phyloP scores from a whole-genome alignment of 2,888 invertebrate species.

The Pemphredon lugubris region DNA sequence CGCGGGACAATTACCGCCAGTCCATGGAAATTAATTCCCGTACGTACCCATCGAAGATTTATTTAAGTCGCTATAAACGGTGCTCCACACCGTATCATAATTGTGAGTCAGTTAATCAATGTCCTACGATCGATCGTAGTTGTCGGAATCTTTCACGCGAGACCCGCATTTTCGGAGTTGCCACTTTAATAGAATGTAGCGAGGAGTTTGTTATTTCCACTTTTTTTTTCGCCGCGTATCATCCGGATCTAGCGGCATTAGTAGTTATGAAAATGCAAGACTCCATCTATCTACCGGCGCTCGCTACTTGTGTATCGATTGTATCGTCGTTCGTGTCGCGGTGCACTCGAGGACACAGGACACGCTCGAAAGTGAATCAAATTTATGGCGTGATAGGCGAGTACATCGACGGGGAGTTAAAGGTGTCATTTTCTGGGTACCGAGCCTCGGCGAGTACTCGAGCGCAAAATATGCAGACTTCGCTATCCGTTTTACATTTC shows the following conservation, averaged over 20 bases:
- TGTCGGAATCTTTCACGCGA: too few relatives aligned
- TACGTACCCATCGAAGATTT: too few relatives aligned
- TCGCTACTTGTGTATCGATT: slow-evolving; percentile 22
- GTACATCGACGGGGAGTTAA: slow-evolving; percentile 41
- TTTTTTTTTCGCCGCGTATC: not conserved
- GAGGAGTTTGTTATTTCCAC: too few relatives aligned
- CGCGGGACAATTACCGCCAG: not conserved
- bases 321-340: slow-evolving; percentile 28
- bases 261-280: slow-evolving; percentile 1
- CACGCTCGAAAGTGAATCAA: slow-evolving; percentile 49
- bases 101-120: too few relatives aligned
- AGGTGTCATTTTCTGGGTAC: slow-evolving; percentile 26
- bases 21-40: not conserved
- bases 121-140: too few relatives aligned
- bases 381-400: slow-evolving; percentile 57
- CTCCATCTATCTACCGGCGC: not conserved
- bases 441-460: slow-evolving; percentile 49
- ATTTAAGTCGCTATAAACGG: too few relatives aligned
- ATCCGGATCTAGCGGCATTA: not conserved
- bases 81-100: too few relatives aligned
- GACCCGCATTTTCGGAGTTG: too few relatives aligned
- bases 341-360: slow-evolving; percentile 5
- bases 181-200: too few relatives aligned
- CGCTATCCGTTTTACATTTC: slow-evolving; percentile 31
- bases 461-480: slow-evolving; percentile 66